Evolutionary conservation across 2,797 vertebrate species (phyloP), one percentile per base, ranked within the genome.

Genomic region (Rhinophrynus dorsalis): DNA sequence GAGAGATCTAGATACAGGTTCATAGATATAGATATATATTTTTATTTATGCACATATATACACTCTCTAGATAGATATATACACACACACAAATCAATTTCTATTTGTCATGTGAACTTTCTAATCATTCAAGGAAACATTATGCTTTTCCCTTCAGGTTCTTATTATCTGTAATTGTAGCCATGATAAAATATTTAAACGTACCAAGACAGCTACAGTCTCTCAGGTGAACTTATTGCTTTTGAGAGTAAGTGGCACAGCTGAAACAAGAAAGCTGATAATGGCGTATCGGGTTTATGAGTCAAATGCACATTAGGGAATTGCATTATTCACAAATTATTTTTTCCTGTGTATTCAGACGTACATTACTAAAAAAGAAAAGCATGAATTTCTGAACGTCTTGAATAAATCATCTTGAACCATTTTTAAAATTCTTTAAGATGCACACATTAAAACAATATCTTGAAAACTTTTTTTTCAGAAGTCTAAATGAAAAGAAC

Each of bases 211-310:
- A 71, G 44, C 21, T 37, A 20, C 2, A 13, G 59, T 42, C 57
- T 40, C 61, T 37, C 61, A 23, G 60, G 60, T 72, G 60, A 65
- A 72, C 68, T 56, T 71, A 50, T 40, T 58, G 60, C 60, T 65
- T 58, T 72, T 65, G 37, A 24, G 21, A 58, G 68, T 50, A 72
- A 72, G 44, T 57, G 54, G 44, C 32, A 58, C 51, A 33, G 60
- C 37, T 72, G 30, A 58, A 64, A 64, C 52, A 64, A 72, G 60
- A 72, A 64, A 65, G 54, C 59, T 71, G 59, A 65, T 12, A 29
- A 72, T 68, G 57, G 73, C 35, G 15, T 11, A 51, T 38, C 18
- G 12, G 2, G 58, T 24, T 74, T 27, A n/a, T 57, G 65, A 55
- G 11, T 67, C 67, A 68, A 76, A 72, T 51, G 37, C 0, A 0